phyloP scores from a whole-genome alignment of 1,140 invertebrate species.

The Hydropsyche tenuis region DNA sequence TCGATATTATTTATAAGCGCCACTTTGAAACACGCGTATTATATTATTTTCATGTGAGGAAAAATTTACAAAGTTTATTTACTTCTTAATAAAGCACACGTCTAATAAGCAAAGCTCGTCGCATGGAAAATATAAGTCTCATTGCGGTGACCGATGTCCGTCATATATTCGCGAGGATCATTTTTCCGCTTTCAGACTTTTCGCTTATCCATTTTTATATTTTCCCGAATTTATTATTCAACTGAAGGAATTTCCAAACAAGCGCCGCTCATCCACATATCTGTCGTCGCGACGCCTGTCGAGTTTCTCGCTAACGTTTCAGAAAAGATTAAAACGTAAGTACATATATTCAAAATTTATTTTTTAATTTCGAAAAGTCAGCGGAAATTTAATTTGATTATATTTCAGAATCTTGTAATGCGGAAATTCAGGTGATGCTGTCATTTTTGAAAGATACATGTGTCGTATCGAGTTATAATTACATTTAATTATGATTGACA shows the following conservation, averaged over 20 bases:
- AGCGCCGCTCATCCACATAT: constrained; percentile 29
- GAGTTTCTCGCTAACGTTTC: background rate
- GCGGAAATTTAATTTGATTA: background rate
- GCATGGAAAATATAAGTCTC: too few relatives aligned
- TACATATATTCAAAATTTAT: background rate
- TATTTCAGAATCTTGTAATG: background rate
- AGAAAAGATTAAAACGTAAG: background rate
- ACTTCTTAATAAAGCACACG: too few relatives aligned
- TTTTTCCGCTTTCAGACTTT: background rate
- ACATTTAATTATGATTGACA: too few relatives aligned
- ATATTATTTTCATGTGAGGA: too few relatives aligned
- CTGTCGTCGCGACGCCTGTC: constrained; percentile 21
- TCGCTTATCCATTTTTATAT: too few relatives aligned
- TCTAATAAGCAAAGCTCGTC: too few relatives aligned
- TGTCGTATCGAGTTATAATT: too few relatives aligned
- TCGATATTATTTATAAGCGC: too few relatives aligned
- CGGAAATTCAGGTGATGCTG: too few relatives aligned
- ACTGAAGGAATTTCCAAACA: background rate
- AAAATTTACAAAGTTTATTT: too few relatives aligned
- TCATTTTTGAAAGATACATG: too few relatives aligned
- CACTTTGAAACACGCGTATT: too few relatives aligned
- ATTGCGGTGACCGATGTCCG: background rate
- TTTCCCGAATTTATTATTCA: background rate
- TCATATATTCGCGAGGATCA: background rate
- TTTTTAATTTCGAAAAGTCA: background rate